Base-by-base conservation (phyloP, 2,888 invertebrate species). In the Maniola hyperantus region DNA sequence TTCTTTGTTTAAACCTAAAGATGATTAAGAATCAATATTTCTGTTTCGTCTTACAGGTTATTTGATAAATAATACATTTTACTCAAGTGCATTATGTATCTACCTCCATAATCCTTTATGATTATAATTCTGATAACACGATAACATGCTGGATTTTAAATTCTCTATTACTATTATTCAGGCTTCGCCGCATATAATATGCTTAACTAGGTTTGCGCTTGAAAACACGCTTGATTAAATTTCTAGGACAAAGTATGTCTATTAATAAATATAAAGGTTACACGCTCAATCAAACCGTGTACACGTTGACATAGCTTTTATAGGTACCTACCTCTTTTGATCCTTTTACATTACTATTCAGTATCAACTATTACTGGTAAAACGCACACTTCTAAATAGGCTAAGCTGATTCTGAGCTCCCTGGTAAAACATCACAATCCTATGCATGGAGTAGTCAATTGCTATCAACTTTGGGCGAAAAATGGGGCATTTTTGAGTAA, bases 241-340 rank as follows among this genome's bases (percentile, higher is more conserved):
- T 89, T 90, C 83, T 91, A 85, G 91, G 89, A 80, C 87, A 85
- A 80, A 84, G 83, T 79, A 83, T 79, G 77, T 80, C 88, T 91
- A 91, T 87, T 85, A 84, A 87, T 91, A 91, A 26, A 86, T 57
- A 83, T 83, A 84, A 85, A 83, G 82, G 82, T 82, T 83, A 81
- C 82, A 87, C 83, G 86, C 83, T 85, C 85, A 84, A 85, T 84
- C 83, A 85, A 82, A 77, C 84, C 73, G 77, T 78, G 79, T 79
- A 80, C 83, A 81, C 55, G 57, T 50, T 75, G 80, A 57, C 57
- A 57, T 13, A 26, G 15, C 51, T 15, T 39, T 36, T 15, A 46
- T 57, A 66, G 34, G 34, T 34, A 34, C 51, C 39, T 57, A 58
- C 18, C 18, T 55, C 34, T 13, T 39, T 50, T 39, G 36, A 61